Percentiles rank a stretch among this genome's conserved stretches.
Conservation (phyloP, 2,797 vertebrate species). For the Malurus leucopterus region DNA sequence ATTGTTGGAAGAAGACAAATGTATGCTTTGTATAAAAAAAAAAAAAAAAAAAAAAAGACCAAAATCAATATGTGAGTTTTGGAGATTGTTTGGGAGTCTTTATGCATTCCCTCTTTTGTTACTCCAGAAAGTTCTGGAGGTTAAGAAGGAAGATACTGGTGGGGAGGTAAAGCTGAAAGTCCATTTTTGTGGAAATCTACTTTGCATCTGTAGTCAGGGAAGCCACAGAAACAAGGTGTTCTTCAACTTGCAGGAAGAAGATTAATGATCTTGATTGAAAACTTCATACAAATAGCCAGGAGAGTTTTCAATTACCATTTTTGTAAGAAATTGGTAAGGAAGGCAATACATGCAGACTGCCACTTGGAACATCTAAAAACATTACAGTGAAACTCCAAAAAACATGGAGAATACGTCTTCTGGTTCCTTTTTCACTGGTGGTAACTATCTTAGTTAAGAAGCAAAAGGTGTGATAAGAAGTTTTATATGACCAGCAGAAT, state of each 20-base stretch:
- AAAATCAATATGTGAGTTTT: background rate
- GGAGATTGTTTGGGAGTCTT: background rate
- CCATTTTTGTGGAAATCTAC: background rate
- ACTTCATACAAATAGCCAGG: background rate
- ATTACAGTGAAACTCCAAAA: background rate
- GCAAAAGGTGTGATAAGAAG: background rate
- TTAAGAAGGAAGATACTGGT: background rate
- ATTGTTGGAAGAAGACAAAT: background rate
- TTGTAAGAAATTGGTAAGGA: background rate
- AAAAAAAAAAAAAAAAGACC: background rate
- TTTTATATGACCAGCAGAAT: background rate
- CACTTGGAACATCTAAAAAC: background rate
- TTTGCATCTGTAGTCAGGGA: background rate
- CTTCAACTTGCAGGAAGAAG: background rate
- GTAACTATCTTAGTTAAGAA: background rate
- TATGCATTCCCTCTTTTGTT: background rate
- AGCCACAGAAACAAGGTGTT: background rate
- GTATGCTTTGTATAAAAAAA: background rate
- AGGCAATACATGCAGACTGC: background rate
- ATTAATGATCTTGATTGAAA: background rate
- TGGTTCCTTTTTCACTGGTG: background rate
- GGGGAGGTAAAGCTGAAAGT: background rate
- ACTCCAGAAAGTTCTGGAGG: background rate
- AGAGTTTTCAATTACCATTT: background rate
- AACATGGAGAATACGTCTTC: background rate